Evolutionary conservation across 2,888 invertebrate genomes (phyloP).

Genomic region (Hoplodrina ambigua): DNA sequence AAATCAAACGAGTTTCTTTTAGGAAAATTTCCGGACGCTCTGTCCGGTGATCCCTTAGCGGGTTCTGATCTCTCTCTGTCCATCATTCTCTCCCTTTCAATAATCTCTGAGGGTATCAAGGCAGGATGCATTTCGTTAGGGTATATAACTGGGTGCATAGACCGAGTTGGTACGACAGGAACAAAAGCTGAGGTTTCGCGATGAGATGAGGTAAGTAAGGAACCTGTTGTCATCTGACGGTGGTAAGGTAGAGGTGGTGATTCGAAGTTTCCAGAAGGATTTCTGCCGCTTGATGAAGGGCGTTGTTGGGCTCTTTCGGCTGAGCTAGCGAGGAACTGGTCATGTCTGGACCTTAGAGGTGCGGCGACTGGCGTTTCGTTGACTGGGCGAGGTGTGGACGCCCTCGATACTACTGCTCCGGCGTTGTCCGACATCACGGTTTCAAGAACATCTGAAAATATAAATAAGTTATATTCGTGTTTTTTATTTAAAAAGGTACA

Average conservation of each 20-base stretch:
- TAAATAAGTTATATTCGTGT: conserved; percentile 46
- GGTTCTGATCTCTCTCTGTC: conserved; percentile 87
- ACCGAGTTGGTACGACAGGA: conserved; percentile 95
- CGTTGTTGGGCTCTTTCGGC: conserved; percentile 85
- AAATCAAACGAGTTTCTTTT: conserved; percentile 93
- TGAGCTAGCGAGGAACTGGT: conserved; percentile 91
- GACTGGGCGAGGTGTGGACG: conserved; percentile 87
- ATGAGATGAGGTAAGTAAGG: conserved; percentile 89
- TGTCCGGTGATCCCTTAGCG: conserved; percentile 87
- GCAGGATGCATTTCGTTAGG: conserved; percentile 93
- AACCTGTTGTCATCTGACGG: conserved; percentile 91
- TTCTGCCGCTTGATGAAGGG: conserved; percentile 88
- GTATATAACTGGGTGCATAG: conserved; percentile 93
- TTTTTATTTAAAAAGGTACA: background rate
- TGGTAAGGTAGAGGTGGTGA: conserved; percentile 92
- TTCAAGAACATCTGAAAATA: conserved; percentile 81
- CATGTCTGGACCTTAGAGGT: conserved; percentile 89
- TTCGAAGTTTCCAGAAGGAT: conserved; percentile 90
- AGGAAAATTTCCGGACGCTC: conserved; percentile 81
- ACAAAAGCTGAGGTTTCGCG: conserved; percentile 96
- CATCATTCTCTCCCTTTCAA: conserved; percentile 89
- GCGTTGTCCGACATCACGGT: conserved; percentile 88
- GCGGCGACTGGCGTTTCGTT: conserved; percentile 85
- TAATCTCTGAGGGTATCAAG: conserved; percentile 90
- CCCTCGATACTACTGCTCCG: conserved; percentile 85